Percentiles rank a stretch among this genome's conserved stretches.
Conservation (phyloP, 2,797 vertebrate genomes). For the Myotis daubentonii region DNA sequence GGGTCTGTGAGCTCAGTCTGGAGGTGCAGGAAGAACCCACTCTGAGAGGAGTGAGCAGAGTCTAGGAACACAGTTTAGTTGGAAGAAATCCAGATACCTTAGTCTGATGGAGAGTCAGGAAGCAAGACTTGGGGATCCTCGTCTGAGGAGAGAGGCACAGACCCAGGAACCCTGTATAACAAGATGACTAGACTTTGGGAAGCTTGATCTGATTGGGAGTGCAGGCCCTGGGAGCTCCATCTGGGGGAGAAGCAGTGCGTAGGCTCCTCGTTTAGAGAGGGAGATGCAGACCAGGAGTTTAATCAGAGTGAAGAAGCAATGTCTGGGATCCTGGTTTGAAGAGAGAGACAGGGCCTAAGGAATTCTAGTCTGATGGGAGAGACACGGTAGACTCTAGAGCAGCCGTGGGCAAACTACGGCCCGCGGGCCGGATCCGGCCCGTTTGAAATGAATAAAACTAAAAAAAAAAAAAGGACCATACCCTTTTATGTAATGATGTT, state of each 20-base stretch:
- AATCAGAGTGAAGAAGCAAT: not conserved
- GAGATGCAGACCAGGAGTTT: not conserved
- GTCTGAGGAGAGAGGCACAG: not conserved
- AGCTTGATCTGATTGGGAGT: not conserved
- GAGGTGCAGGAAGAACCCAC: not conserved
- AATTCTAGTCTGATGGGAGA: not conserved
- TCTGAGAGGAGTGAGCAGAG: not conserved
- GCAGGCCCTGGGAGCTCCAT: not conserved
- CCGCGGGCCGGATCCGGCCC: no score
- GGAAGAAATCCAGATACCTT: not conserved
- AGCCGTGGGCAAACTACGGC: no score
- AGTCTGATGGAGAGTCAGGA: not conserved
- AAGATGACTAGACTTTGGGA: not conserved
- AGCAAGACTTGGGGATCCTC: not conserved
- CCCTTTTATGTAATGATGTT: no score
- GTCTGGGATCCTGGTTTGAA: not conserved
- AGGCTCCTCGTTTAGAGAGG: not conserved
- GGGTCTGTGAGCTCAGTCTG: not conserved
- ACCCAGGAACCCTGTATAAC: not conserved
- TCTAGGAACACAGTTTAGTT: not conserved
- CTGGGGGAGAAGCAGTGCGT: not conserved
- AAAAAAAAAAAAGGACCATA: no score
- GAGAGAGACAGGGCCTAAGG: not conserved
- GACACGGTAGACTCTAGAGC: not conserved
- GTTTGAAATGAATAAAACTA: no score